Conservation (phyloP, 1,140 invertebrate genomes). For the Chionoecetes opilio region DNA sequence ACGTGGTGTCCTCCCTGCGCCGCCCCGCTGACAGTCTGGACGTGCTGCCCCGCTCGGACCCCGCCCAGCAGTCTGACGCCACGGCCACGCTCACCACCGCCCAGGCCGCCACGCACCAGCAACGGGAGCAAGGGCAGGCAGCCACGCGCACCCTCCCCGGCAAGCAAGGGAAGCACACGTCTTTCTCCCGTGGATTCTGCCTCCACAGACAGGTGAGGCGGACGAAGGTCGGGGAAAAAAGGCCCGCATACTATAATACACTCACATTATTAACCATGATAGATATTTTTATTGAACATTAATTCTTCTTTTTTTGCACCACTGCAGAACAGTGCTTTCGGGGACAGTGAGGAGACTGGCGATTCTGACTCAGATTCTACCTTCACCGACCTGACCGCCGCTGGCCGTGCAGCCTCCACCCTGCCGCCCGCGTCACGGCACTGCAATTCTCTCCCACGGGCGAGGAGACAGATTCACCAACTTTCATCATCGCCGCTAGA, state of each 20-base stretch:
- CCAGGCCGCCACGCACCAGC: slow-evolving; percentile 39
- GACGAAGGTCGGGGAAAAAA: not conserved
- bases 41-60: slow-evolving; percentile 42
- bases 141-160: not conserved
- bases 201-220: slow-evolving; percentile 62
- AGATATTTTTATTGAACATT: not conserved
- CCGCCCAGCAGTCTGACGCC: not conserved
- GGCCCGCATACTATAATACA: no score
- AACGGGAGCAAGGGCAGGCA: slow-evolving; percentile 36
- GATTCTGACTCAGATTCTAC: slow-evolving; percentile 72
- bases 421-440: not conserved
- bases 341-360: slow-evolving; percentile 59
- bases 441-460: slow-evolving; percentile 60
- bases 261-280: no score
- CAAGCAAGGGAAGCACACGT: slow-evolving; percentile 47
- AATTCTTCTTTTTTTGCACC: not conserved
- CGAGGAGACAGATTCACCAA: slow-evolving; percentile 46
- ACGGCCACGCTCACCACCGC: not conserved
- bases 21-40: slow-evolving; percentile 64
- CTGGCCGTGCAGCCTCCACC: slow-evolving; percentile 54
- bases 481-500: slow-evolving; percentile 45
- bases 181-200: slow-evolving; percentile 56
- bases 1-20: slow-evolving; percentile 60
- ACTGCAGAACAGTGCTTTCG: slow-evolving; percentile 61
- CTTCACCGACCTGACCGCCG: slow-evolving; percentile 72